Conservation (phyloP, 1,140 invertebrate species). For the Euschistus heros region DNA sequence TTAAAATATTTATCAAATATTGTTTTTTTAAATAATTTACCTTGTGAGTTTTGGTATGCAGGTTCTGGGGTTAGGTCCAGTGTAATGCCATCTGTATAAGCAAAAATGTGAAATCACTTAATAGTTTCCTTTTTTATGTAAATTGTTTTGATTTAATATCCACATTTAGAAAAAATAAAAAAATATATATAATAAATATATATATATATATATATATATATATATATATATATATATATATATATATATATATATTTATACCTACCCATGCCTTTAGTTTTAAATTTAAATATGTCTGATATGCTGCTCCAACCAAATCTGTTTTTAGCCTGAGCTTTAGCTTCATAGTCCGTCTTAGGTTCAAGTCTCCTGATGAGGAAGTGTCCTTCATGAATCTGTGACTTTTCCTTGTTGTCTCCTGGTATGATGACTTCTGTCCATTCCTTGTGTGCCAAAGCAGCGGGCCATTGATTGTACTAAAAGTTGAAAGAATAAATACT, state of each 20-base stretch:
- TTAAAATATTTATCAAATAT: too few relatives aligned
- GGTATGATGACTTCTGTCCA: slow-evolving; percentile 17
- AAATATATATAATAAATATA: too few relatives aligned
- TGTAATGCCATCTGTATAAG: slow-evolving; percentile 13
- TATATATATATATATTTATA: too few relatives aligned
- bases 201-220: too few relatives aligned
- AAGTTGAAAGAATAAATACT: not conserved
- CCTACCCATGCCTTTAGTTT: slow-evolving; percentile 33
- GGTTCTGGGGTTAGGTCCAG: slow-evolving; percentile 11
- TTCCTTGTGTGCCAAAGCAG: not conserved
- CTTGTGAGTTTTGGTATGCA: slow-evolving; percentile 2
- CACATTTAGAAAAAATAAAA: too few relatives aligned
- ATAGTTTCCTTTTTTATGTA: too few relatives aligned
- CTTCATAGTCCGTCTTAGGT: slow-evolving; percentile 34
- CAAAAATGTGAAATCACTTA: not conserved
- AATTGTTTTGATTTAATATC: not conserved
- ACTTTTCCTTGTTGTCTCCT: slow-evolving; percentile 3
- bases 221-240: too few relatives aligned
- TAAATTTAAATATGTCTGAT: slow-evolving; percentile 53
- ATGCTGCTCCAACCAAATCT: slow-evolving; percentile 37
- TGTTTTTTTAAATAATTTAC: not conserved
- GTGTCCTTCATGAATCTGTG: slow-evolving; percentile 9
- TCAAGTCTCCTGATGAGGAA: slow-evolving; percentile 31
- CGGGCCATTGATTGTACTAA: not conserved
- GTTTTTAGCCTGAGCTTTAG: slow-evolving; percentile 34